Percentiles rank a stretch among this genome's conserved stretches.
Evolutionary conservation across 2,113 vertebrate genomes (phyloP).

Genomic region (Ornithorhynchus anatinus): DNA sequence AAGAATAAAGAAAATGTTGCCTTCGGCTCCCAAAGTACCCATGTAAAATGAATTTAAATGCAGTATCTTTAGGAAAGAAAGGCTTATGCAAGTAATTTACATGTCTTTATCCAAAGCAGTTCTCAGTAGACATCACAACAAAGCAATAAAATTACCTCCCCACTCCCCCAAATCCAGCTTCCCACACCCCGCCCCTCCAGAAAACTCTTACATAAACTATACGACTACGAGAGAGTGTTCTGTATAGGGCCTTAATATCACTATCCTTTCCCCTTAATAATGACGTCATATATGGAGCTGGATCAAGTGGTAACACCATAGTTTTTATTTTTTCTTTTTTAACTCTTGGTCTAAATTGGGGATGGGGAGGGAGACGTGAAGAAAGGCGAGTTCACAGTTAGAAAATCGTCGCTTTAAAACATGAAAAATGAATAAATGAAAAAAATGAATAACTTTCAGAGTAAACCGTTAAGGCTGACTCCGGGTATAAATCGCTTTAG

Average conservation of each 20-base stretch:
- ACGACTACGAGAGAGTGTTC: slow-evolving; percentile 11
- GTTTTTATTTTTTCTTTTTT: slow-evolving; percentile 17
- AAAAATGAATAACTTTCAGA: background rate
- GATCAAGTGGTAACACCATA: slow-evolving; percentile 12
- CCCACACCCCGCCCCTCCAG: background rate
- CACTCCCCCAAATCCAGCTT: background rate
- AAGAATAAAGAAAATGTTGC: no score
- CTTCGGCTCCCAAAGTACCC: background rate
- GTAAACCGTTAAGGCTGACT: background rate
- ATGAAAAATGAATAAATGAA: background rate
- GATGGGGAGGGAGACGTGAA: background rate
- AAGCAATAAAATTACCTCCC: background rate
- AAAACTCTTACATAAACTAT: slow-evolving; percentile 26
- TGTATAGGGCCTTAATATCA: slow-evolving; percentile 29
- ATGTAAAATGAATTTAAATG: slow-evolving; percentile 29
- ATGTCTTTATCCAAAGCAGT: slow-evolving; percentile 11
- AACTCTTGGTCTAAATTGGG: slow-evolving; percentile 11
- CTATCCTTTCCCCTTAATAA: slow-evolving; percentile 15
- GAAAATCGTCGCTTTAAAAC: background rate
- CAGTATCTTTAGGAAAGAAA: slow-evolving; percentile 2
- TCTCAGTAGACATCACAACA: background rate
- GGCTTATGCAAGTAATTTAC: slow-evolving; percentile 1
- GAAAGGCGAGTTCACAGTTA: background rate
- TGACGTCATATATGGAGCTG: background rate
- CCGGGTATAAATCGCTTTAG: background rate